Evolutionary conservation across 2,797 vertebrate genomes (phyloP), one percentile per base, ranked within the genome.

Genomic region (Takifugu ocellatus): DNA sequence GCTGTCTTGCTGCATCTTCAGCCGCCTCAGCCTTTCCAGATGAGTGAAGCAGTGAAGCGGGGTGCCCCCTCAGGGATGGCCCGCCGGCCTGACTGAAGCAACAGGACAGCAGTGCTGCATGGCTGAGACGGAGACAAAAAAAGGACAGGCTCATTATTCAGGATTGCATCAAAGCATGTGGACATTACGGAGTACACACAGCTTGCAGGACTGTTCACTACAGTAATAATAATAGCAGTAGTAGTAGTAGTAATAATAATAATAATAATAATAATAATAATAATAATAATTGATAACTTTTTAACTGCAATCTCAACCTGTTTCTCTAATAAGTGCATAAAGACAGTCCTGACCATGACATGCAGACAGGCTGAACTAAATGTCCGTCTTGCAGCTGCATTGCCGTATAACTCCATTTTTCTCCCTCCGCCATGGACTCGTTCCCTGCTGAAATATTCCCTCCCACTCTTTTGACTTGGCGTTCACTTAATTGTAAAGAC

Each of bases 1-100:
- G 83, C 79, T 87, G 72, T 78, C 84, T 82, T 79, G 88, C 83
- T 88, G 91, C 90, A 92, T 92, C 87, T 90, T 88, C 75, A 82
- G 66, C 76, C 68, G 70, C 70, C 65, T 80, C 78, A 82, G 81
- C 71, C 77, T 78, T 74, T 74, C 68, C 70, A 84, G 79, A 65
- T 54, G 56, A 74, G 76, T 54, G 70, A 76, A 74, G 56, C 72
- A 16, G 73, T 77, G 72, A 63, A 68, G 74, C 66, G 49, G 74
- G n/a, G 60, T 54, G 49, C 53, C 75, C 69, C 68, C 70, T 86
- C 83, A 85, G 79, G 79, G 75, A 66, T 58, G 83, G 49, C 66
- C 78, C 71, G 36, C 51, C 56, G 82, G 77, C 78, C 83, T 70
- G 36, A 14, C 36, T 1, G 46, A 52, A 75, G 72, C 76, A 72